A percentile compares a stretch with the other conserved stretches of the same genome.
Evolutionary conservation across 2,888 invertebrate species (phyloP).

Genomic region (Chaetoderma sp.): DNA sequence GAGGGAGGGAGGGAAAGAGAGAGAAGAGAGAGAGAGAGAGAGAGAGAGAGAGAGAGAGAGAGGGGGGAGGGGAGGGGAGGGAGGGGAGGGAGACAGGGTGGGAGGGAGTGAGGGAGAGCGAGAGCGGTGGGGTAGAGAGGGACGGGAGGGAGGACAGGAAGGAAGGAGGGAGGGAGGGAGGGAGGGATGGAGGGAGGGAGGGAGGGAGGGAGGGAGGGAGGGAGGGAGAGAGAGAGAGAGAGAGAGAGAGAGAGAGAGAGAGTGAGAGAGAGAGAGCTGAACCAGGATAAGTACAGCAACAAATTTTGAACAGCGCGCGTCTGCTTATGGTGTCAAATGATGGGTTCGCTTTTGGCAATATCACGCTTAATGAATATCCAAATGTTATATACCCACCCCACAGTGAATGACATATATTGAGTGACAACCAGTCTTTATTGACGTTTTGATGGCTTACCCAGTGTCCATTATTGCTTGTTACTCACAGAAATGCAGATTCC

Average conservation of each 20-base stretch:
- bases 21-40: neutral
- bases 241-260: conserved; percentile 1
- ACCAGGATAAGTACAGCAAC: neutral
- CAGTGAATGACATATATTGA: no score
- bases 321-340: neutral
- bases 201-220: conserved; percentile 12
- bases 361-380: no score
- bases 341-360: no score
- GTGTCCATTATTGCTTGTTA: no score
- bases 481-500: no score
- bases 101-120: neutral
- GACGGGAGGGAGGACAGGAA: no score
- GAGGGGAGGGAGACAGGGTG: no score
- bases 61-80: neutral
- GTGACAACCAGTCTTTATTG: no score
- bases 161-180: conserved; percentile 18
- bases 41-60: neutral
- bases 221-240: neutral
- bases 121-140: neutral
- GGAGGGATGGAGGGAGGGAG: no score
- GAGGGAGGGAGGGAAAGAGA: neutral
- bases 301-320: neutral
- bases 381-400: no score
- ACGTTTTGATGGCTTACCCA: no score
- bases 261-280: neutral